These are phyloP conservation scores for Heliornis fulica DNA, from an alignment of 2,113 vertebrate species.

Conservation along the genomic window DNA sequence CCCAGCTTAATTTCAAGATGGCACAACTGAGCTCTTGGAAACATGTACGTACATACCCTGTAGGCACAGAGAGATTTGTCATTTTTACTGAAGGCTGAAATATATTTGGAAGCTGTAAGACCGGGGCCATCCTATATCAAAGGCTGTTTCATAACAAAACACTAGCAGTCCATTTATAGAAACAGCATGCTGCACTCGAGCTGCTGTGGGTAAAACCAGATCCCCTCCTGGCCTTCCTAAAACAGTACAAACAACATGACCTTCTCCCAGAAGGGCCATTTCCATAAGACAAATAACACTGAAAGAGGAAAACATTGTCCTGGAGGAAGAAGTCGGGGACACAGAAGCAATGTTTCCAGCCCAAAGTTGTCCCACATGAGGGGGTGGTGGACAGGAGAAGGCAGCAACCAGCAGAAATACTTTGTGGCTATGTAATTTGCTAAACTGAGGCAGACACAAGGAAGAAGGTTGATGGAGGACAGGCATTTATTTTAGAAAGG, in stretches of 20 bases:
- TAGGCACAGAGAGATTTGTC: conserved; percentile 41
- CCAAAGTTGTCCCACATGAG: not conserved
- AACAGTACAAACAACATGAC: conserved; percentile 54
- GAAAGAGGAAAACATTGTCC: not conserved
- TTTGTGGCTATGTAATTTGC: not conserved
- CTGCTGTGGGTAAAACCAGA: conserved; percentile 65
- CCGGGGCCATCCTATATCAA: conserved; percentile 65
- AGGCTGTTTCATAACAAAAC: conserved; percentile 71
- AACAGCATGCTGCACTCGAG: conserved; percentile 49
- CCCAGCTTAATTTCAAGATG: conserved; percentile 48
- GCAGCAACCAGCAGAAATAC: not conserved
- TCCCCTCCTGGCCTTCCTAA: conserved; percentile 32
- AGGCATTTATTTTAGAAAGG: conserved; percentile 31
- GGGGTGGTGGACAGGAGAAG: not conserved
- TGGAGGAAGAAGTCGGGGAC: not conserved
- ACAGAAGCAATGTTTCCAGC: not conserved
- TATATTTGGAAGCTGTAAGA: conserved; percentile 67
- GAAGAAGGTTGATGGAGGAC: not conserved
- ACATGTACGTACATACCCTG: not conserved
- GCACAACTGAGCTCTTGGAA: conserved; percentile 44
- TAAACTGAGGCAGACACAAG: not conserved
- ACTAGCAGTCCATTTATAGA: conserved; percentile 69
- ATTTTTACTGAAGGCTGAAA: conserved; percentile 66
- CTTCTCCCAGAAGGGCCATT: conserved; percentile 31
- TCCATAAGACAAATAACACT: conserved; percentile 28